phyloP scores from a whole-genome alignment of 2,797 vertebrate genomes.

The Hozukius guyotensis region DNA sequence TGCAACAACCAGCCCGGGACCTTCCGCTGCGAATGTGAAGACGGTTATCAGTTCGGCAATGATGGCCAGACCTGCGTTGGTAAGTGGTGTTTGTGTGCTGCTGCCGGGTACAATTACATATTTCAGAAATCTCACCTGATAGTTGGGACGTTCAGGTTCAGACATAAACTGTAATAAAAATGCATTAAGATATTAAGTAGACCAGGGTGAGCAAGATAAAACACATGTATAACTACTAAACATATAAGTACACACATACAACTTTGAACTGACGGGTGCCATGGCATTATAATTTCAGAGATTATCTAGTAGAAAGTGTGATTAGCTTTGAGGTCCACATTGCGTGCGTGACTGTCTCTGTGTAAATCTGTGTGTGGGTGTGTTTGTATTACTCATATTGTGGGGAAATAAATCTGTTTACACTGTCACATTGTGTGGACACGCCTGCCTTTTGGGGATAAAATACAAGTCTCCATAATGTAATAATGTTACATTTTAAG shows the following conservation, averaged over 20 bases:
- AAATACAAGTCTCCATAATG: too few species aligned
- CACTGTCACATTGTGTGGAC: too few species aligned
- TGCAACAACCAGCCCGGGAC: slow-evolving; percentile 96
- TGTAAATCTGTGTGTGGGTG: background rate
- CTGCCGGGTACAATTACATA: background rate
- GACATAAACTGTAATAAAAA: slow-evolving; percentile 25
- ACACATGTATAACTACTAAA: background rate
- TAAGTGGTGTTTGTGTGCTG: slow-evolving; percentile 73
- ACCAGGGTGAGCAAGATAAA: background rate
- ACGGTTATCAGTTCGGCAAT: slow-evolving; percentile 88
- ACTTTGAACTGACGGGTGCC: background rate
- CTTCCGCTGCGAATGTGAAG: slow-evolving; percentile 92
- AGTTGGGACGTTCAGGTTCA: slow-evolving; percentile 1
- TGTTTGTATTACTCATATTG: background rate
- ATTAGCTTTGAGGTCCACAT: background rate
- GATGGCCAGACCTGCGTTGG: slow-evolving; percentile 87
- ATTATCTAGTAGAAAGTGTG: slow-evolving; percentile 9
- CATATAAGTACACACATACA: background rate
- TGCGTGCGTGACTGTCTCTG: background rate
- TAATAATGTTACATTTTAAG: background rate
- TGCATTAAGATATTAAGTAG: background rate
- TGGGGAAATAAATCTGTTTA: too few species aligned
- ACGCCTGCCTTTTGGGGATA: too few species aligned
- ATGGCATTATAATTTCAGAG: slow-evolving; percentile 7
- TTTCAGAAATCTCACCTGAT: background rate